Conservation (phyloP, 2,113 vertebrate genomes). For the Opisthocomus hoazin region DNA sequence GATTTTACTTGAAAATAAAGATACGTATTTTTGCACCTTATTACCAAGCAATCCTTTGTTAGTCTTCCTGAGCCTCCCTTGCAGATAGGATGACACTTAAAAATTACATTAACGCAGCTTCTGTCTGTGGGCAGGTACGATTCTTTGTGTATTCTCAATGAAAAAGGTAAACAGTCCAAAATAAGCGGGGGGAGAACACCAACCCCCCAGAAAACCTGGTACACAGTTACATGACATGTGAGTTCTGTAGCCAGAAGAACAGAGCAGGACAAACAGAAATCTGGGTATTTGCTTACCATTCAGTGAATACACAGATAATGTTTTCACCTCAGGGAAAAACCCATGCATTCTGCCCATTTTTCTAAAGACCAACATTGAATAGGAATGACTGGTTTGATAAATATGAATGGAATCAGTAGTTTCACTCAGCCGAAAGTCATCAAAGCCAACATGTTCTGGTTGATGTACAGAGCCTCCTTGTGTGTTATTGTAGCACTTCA, state of each 20-base stretch:
- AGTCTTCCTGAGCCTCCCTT: not conserved
- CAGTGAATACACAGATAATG: not conserved
- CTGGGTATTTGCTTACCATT: not conserved
- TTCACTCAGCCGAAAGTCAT: not conserved
- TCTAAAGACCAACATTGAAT: not conserved
- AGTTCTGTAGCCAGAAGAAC: not conserved
- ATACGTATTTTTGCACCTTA: not conserved
- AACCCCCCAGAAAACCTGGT: not conserved
- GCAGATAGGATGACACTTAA: not conserved
- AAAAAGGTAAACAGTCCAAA: not conserved
- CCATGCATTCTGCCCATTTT: not conserved
- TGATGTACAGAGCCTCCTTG: not conserved
- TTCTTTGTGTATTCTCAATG: not conserved
- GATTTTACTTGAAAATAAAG: not conserved
- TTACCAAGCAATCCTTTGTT: not conserved
- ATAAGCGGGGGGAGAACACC: accelerated
- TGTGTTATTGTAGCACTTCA: not conserved
- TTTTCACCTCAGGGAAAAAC: not conserved
- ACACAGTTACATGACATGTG: accelerated
- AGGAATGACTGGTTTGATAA: not conserved
- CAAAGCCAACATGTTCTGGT: not conserved
- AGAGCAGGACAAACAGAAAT: not conserved
- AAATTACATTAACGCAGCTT: not conserved
- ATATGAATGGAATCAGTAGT: not conserved
- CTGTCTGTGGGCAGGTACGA: not conserved